A percentile compares a stretch with the other conserved stretches of the same genome.
phyloP scores from a whole-genome alignment of 2,888 invertebrate species.

The Tenthredo mesomela region DNA sequence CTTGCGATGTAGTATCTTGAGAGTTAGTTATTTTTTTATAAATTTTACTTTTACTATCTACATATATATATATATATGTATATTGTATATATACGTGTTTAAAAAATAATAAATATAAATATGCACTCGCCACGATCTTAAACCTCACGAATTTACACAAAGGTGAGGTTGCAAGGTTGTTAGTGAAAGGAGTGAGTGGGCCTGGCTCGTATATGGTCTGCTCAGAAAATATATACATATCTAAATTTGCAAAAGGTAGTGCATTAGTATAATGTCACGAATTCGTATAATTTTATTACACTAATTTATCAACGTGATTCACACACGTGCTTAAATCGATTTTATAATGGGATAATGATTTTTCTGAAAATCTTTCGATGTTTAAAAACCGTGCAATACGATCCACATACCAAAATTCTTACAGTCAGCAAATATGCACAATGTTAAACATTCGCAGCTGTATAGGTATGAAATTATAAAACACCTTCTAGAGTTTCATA shows the following conservation, averaged over 20 bases:
- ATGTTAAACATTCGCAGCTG: background rate
- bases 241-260: background rate
- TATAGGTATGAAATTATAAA: background rate
- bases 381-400: background rate
- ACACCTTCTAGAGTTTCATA: background rate
- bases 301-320: background rate
- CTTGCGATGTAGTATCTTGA: background rate
- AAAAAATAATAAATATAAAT: slow-evolving; percentile 61
- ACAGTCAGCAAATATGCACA: slow-evolving; percentile 5
- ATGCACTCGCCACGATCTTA: slow-evolving; percentile 70
- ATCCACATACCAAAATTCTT: background rate
- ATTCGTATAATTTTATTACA: background rate
- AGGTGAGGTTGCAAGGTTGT: slow-evolving; percentile 64
- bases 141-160: slow-evolving; percentile 60
- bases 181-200: slow-evolving; percentile 69
- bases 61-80: background rate
- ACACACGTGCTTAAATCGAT: background rate
- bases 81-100: background rate
- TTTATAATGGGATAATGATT: background rate
- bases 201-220: background rate
- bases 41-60: background rate
- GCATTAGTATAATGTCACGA: background rate
- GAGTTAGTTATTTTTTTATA: background rate
- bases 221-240: background rate
- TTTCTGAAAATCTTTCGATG: background rate